A percentile compares a stretch with the other conserved stretches of the same genome.
These are phyloP conservation scores for Plumapathes pennacea DNA, from an alignment of 92 coral and sea anemone genomes.

Conservation along the genomic window DNA sequence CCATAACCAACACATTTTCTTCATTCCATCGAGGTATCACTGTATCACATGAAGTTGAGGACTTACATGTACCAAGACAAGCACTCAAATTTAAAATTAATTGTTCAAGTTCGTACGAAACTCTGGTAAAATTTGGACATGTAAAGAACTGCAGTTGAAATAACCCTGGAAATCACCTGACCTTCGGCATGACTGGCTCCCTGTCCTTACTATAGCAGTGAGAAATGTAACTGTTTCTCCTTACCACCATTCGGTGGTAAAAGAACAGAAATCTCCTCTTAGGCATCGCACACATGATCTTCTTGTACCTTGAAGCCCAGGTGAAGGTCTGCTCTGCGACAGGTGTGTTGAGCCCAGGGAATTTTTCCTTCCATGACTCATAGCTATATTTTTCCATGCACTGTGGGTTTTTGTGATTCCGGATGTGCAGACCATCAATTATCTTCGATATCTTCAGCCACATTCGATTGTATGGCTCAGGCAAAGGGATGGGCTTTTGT, in stretches of 20 bases:
- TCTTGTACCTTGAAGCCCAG: conserved; percentile 33
- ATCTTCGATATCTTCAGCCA: conserved; percentile 49
- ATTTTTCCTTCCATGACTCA: conserved; percentile 28
- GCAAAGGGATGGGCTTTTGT: conserved; percentile 37
- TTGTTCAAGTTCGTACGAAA: no score
- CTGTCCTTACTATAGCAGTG: conserved; percentile 22
- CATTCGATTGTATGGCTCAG: conserved; percentile 34
- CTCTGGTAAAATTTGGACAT: no score
- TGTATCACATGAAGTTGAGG: no score
- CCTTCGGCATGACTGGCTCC: conserved; percentile 18
- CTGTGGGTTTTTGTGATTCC: conserved; percentile 35
- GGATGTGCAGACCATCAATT: conserved; percentile 54
- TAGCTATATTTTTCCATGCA: conserved; percentile 36
- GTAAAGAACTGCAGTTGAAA: no score
- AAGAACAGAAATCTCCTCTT: conserved; percentile 25
- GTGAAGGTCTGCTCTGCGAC: conserved; percentile 46
- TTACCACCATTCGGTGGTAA: conserved; percentile 26
- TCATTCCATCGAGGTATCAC: no score
- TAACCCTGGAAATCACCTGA: no score
- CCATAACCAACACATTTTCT: no score
- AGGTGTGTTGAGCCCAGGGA: conserved; percentile 40
- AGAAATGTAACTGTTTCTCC: conserved; percentile 26
- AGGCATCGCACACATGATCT: conserved; percentile 42
- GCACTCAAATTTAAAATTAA: no score
- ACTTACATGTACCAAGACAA: no score